A percentile compares a stretch with the other conserved stretches of the same genome.
phyloP scores from a whole-genome alignment of 2,797 vertebrate species.

The Oryzias sinensis region DNA sequence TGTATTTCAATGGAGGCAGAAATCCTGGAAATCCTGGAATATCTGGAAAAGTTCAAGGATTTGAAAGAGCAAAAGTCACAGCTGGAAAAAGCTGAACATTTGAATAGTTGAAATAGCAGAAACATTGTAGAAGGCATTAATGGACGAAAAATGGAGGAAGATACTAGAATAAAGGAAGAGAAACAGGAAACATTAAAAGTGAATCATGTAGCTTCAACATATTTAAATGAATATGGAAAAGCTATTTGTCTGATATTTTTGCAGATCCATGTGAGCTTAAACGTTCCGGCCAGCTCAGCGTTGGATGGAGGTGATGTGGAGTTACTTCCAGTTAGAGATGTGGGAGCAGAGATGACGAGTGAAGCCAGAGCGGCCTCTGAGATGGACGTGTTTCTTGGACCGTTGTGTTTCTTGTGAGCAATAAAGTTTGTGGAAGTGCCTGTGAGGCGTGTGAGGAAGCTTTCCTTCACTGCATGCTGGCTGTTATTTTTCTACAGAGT shows the following conservation, averaged over 20 bases:
- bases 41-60: too few species aligned
- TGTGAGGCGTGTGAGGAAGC: slow-evolving; percentile 24
- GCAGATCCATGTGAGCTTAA: slow-evolving; percentile 59
- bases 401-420: slow-evolving; percentile 79
- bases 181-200: too few species aligned
- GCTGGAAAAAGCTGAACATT: too few species aligned
- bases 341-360: slow-evolving; percentile 45
- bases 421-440: slow-evolving; percentile 2
- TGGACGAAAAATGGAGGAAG: too few species aligned
- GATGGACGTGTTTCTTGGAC: slow-evolving; percentile 57
- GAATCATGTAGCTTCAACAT: neutral
- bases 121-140: too few species aligned
- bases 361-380: slow-evolving; percentile 20
- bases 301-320: slow-evolving; percentile 63
- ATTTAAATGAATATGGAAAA: neutral
- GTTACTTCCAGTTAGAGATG: slow-evolving; percentile 75
- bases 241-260: slow-evolving; percentile 12
- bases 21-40: too few species aligned
- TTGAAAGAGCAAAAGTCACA: too few species aligned
- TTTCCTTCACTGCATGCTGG: slow-evolving; percentile 22
- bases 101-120: too few species aligned
- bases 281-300: slow-evolving; percentile 58
- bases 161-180: too few species aligned
- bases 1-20: too few species aligned
- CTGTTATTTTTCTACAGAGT: neutral